These are phyloP conservation scores for Ivindomyrus marchei DNA, from an alignment of 2,113 vertebrate species.

Conservation along the genomic window DNA sequence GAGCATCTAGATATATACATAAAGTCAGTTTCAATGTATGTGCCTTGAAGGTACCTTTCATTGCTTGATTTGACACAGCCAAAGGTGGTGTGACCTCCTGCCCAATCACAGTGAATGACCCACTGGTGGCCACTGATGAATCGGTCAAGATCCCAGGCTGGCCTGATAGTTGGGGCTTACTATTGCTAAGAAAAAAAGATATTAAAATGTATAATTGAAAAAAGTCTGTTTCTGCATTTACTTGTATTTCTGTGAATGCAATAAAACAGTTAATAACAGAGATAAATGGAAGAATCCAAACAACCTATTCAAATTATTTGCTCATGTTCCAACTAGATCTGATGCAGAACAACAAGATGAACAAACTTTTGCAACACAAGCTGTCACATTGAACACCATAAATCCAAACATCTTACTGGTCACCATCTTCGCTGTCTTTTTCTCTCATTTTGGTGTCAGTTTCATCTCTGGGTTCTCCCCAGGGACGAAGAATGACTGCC, in stretches of 20 bases:
- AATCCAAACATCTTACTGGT: slow-evolving; percentile 41
- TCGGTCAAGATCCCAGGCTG: slow-evolving; percentile 26
- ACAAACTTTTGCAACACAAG: background rate
- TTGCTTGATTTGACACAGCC: slow-evolving; percentile 56
- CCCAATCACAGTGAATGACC: slow-evolving; percentile 51
- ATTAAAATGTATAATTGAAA: background rate
- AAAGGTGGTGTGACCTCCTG: slow-evolving; percentile 44
- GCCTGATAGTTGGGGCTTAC: slow-evolving; percentile 28
- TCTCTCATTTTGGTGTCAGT: slow-evolving; percentile 22
- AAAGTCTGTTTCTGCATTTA: background rate
- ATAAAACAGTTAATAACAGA: background rate
- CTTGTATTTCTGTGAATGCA: background rate
- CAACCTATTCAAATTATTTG: background rate
- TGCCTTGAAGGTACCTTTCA: slow-evolving; percentile 56
- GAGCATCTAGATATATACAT: background rate
- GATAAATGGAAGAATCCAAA: background rate
- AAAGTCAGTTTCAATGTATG: background rate
- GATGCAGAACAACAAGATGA: background rate
- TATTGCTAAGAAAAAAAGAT: slow-evolving; percentile 33
- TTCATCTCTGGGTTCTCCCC: slow-evolving; percentile 51
- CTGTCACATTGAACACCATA: background rate
- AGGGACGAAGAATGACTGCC: slow-evolving; percentile 49
- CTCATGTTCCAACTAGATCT: background rate
- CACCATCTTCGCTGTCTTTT: slow-evolving; percentile 38
- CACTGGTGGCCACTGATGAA: slow-evolving; percentile 36